phyloP scores from a whole-genome alignment of 53 echinoderm and acorn worm genomes.

The Crossaster papposus region DNA sequence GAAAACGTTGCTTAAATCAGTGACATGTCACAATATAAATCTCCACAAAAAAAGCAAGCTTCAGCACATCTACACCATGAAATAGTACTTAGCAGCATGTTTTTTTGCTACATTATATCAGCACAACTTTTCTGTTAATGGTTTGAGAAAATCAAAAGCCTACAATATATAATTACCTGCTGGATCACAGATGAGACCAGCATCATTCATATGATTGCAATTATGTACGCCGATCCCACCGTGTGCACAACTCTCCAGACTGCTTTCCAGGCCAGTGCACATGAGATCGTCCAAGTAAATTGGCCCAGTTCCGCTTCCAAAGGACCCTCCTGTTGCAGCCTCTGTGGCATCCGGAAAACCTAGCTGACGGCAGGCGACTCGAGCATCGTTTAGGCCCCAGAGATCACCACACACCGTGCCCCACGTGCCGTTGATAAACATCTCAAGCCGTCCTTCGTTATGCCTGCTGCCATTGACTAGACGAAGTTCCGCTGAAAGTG shows the following conservation, averaged over 20 bases:
- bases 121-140: no score
- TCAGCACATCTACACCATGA: no score
- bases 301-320: constrained; percentile 59
- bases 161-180: not conserved
- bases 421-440: constrained; percentile 60
- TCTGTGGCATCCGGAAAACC: not conserved
- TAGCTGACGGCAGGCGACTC: constrained; percentile 58
- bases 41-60: no score
- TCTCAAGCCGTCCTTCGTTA: constrained; percentile 69
- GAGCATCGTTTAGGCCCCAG: constrained; percentile 60
- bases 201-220: not conserved
- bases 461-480: not conserved
- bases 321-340: not conserved
- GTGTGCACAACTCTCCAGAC: constrained; percentile 33
- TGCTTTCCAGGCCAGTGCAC: constrained; percentile 44
- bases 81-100: no score
- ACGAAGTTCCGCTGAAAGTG: constrained; percentile 11
- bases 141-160: no score
- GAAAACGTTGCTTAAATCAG: no score
- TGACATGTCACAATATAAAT: no score
- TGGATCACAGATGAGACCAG: not conserved
- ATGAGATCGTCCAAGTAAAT: constrained; percentile 46
- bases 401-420: constrained; percentile 79
- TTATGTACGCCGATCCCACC: constrained; percentile 1
- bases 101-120: no score